Evolutionary conservation across 2,113 vertebrate genomes (phyloP).

Genomic region (Lepisosteus oculatus): DNA sequence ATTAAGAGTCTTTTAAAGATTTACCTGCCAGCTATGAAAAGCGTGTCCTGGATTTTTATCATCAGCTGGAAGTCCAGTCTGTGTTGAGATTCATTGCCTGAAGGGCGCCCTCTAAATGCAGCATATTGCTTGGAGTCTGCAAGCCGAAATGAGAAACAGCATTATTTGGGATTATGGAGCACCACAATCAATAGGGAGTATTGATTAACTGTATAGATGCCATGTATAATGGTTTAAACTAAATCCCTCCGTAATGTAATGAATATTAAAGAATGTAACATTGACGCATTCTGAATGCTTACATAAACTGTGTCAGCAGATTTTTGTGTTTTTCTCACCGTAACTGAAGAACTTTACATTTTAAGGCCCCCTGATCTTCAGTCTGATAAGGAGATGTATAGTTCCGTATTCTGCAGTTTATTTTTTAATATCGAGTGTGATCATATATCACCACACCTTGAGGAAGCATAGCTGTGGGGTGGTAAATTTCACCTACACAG

Average conservation of each 20-base stretch:
- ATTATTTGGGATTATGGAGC: conserved; percentile 75
- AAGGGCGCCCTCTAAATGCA: conserved; percentile 95
- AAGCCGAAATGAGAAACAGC: conserved; percentile 69
- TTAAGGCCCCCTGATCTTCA: conserved; percentile 34
- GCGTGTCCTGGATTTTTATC: conserved; percentile 96
- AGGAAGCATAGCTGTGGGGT: not conserved
- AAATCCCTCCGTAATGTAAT: conserved; percentile 71
- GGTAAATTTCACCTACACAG: not conserved
- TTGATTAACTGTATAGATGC: conserved; percentile 76
- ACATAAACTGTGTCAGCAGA: conserved; percentile 35
- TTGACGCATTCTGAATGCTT: not conserved
- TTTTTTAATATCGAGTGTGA: not conserved
- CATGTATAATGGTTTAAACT: conserved; percentile 74
- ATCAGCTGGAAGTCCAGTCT: conserved; percentile 99
- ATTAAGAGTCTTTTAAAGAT: conserved; percentile 77
- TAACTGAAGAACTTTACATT: conserved; percentile 28
- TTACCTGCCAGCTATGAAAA: conserved; percentile 98
- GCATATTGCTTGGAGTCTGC: conserved; percentile 95
- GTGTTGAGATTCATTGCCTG: conserved; percentile 96
- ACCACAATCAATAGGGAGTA: conserved; percentile 68
- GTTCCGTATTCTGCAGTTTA: conserved; percentile 5
- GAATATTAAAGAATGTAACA: conserved; percentile 69
- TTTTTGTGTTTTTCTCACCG: conserved; percentile 30
- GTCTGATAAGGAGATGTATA: conserved; percentile 25
- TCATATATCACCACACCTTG: not conserved